phyloP scores from a whole-genome alignment of 1,140 invertebrate genomes.

The Periplaneta americana region DNA sequence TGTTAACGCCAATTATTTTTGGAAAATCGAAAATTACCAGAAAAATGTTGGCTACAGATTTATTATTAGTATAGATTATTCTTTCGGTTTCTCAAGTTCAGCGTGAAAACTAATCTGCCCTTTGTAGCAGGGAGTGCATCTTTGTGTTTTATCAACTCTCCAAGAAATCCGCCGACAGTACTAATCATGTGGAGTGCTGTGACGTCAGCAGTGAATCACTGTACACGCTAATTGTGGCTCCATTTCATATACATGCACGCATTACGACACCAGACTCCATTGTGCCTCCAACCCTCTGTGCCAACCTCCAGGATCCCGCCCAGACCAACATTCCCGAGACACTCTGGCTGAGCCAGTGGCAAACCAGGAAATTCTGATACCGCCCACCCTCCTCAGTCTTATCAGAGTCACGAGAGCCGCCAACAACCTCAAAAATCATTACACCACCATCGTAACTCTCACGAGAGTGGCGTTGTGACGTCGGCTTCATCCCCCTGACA shows the following conservation, averaged over 20 bases:
- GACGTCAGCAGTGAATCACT: background rate
- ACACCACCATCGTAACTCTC: background rate
- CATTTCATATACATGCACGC: background rate
- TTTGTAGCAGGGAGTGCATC: no score
- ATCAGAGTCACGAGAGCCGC: background rate
- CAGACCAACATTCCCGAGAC: background rate
- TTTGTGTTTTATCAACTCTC: no score
- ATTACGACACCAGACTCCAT: background rate
- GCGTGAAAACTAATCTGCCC: no score
- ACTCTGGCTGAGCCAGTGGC: background rate
- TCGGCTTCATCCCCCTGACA: background rate
- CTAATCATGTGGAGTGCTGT: no score
- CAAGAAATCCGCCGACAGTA: no score
- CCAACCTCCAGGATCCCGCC: no score
- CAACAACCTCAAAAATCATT: background rate
- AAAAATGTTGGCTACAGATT: no score
- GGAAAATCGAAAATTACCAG: no score
- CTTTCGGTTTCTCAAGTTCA: no score
- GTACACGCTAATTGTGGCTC: background rate
- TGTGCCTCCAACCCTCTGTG: no score
- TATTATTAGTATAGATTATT: no score
- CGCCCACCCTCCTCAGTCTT: background rate
- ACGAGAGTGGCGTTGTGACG: background rate
- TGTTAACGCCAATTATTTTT: no score
- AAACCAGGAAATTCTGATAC: background rate